A percentile compares a stretch with the other conserved stretches of the same genome.
Conservation (phyloP, 2,113 vertebrate genomes). For the Hippoglossus stenolepis region DNA sequence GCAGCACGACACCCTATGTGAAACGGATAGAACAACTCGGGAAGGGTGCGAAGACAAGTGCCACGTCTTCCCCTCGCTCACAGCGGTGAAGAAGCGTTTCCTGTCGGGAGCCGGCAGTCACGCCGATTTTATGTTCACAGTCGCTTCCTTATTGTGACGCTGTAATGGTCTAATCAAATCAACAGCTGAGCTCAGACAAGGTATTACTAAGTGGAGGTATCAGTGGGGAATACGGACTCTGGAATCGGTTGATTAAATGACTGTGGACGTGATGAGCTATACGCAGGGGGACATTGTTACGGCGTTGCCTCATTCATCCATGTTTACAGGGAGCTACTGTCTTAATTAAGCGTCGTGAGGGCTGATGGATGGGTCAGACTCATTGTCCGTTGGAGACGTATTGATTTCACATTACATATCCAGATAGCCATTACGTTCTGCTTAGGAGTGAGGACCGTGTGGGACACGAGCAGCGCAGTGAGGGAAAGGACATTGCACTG, state of each 20-base stretch:
- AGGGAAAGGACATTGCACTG: background rate
- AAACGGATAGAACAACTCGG: slow-evolving; percentile 39
- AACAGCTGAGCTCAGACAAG: slow-evolving; percentile 55
- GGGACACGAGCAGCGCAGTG: background rate
- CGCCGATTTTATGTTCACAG: slow-evolving; percentile 13
- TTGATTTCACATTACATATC: slow-evolving; percentile 75
- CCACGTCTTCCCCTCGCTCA: slow-evolving; percentile 1
- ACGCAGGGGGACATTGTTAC: slow-evolving; percentile 46
- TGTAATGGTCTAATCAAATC: slow-evolving; percentile 62
- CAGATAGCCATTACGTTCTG: slow-evolving; percentile 54
- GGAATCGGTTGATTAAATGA: slow-evolving; percentile 62
- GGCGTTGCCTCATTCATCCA: slow-evolving; percentile 45
- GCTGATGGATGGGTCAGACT: slow-evolving; percentile 61
- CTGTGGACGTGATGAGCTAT: slow-evolving; percentile 50
- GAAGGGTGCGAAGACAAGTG: slow-evolving; percentile 9
- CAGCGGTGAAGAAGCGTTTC: slow-evolving; percentile 31
- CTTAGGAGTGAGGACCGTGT: background rate
- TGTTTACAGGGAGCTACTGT: slow-evolving; percentile 63
- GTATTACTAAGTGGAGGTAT: slow-evolving; percentile 52
- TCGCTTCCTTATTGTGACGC: slow-evolving; percentile 47
- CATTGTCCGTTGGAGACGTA: slow-evolving; percentile 59
- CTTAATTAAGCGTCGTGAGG: slow-evolving; percentile 72
- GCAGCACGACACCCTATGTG: slow-evolving; percentile 37
- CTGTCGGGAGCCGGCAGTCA: slow-evolving; percentile 35
- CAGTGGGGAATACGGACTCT: slow-evolving; percentile 51